Percentiles rank a stretch among this genome's conserved stretches.
Evolutionary conservation across 2,113 vertebrate species (phyloP).

Genomic region (Todiramphus saurophagus): DNA sequence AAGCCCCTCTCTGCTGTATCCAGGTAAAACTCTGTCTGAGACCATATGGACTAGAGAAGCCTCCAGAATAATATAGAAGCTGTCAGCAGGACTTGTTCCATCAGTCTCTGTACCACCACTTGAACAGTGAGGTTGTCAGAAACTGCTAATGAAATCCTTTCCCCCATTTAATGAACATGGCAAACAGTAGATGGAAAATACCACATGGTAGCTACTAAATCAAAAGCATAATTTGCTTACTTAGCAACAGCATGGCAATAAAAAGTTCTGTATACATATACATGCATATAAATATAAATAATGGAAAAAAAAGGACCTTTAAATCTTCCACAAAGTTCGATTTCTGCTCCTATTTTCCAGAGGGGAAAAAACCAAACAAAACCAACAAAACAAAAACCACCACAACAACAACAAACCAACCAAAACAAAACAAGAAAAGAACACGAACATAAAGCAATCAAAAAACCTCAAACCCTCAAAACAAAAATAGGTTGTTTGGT

Average conservation of each 20-base stretch:
- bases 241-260: background rate
- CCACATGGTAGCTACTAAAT: background rate
- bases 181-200: background rate
- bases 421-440: too few species aligned
- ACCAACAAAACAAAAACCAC: background rate
- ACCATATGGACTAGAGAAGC: background rate
- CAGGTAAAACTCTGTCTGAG: background rate
- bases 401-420: background rate
- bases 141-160: background rate
- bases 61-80: background rate
- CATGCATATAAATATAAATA: background rate
- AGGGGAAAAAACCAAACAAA: background rate
- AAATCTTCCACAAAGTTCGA: background rate
- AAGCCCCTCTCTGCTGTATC: background rate
- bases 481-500: fast-evolving
- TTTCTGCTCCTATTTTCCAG: background rate
- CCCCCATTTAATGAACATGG: background rate
- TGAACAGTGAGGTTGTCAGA: background rate
- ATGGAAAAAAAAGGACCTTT: background rate
- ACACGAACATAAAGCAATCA: background rate
- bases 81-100: background rate
- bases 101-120: background rate
- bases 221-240: background rate
- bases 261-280: background rate
- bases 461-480: background rate